Base-by-base conservation (phyloP, 2,797 vertebrate species). In the Rhadinocentrus ornatus region DNA sequence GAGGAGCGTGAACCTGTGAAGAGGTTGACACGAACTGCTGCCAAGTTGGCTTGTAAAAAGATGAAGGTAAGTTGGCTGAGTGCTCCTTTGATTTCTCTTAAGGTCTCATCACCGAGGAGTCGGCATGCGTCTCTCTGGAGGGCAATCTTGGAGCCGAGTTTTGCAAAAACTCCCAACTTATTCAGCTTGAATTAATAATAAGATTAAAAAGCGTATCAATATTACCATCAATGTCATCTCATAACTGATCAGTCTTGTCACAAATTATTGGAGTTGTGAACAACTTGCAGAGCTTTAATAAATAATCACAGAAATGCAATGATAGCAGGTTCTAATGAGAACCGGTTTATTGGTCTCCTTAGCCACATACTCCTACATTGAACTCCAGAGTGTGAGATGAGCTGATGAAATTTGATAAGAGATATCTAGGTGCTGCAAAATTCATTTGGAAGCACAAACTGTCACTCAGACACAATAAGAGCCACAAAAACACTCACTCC, bases 41-140 rank as follows among this genome's bases (percentile, higher is more conserved):
- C 93, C 74, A 85, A 85, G 59, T 78, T 69, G 8, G 93, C 93
- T 78, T 83, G 88, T 62, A 84, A 88, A 71, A 94, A 91, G 88
- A 93, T 94, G 85, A 94, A 94, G 94, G 95, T 94, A 84, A 88
- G 92, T 62, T 62, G 48, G 72, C 71, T 29, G 52, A 73, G 66
- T 73, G 70, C 53, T 59, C 31, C 2, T 84, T 84, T 82, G 77
- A 80, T 82, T 87, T 84, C 71, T 82, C 81, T 77, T 77, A 77
- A 78, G 70, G 61, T 58, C 59, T 3, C 79, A 69, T 75, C 77
- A 72, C 56, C 22, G 35, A 59, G 31, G 62, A 56, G 57, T 76
- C 66, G 65, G 70, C 50, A 72, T 18, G 1, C 6, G n/a, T 68
- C 66, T 78, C 16, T 71, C 56, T 65, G 39, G 35, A 61, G 77